Conservation (phyloP, 2,113 vertebrate genomes). For the Stercorarius parasiticus region DNA sequence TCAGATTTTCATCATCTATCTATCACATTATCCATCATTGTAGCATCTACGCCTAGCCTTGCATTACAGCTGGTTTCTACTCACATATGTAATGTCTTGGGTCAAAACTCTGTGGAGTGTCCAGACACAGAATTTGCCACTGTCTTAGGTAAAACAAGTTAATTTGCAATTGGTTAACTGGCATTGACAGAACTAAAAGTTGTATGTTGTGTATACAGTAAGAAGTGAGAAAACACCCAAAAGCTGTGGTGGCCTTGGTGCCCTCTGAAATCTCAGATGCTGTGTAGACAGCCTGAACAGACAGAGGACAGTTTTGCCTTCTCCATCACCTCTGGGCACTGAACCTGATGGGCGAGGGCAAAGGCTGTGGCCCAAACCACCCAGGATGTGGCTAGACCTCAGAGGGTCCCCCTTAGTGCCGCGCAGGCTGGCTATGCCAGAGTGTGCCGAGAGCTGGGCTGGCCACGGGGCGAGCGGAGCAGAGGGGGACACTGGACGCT, state of each 20-base stretch:
- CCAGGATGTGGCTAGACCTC: fast-evolving
- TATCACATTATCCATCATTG: neutral
- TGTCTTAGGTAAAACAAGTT: neutral
- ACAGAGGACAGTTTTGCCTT: neutral
- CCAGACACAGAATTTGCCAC: neutral
- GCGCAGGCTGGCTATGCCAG: fast-evolving
- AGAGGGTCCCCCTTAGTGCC: neutral
- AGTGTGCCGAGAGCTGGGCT: neutral
- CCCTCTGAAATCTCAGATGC: neutral
- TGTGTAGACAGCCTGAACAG: neutral
- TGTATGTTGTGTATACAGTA: no score
- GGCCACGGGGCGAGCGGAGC: fast-evolving
- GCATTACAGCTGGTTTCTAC: neutral
- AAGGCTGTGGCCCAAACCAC: neutral
- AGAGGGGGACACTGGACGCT: fast-evolving
- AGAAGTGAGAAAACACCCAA: neutral
- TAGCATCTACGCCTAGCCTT: neutral
- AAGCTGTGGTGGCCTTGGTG: neutral
- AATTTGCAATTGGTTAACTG: neutral
- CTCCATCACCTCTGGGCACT: neutral
- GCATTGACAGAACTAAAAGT: neutral
- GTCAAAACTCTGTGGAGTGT: neutral
- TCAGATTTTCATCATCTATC: neutral
- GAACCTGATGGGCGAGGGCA: neutral
- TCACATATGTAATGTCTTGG: neutral